A percentile compares a stretch with the other conserved stretches of the same genome.
phyloP scores from a whole-genome alignment of 1,140 invertebrate species.

The Charaxes varanes region DNA sequence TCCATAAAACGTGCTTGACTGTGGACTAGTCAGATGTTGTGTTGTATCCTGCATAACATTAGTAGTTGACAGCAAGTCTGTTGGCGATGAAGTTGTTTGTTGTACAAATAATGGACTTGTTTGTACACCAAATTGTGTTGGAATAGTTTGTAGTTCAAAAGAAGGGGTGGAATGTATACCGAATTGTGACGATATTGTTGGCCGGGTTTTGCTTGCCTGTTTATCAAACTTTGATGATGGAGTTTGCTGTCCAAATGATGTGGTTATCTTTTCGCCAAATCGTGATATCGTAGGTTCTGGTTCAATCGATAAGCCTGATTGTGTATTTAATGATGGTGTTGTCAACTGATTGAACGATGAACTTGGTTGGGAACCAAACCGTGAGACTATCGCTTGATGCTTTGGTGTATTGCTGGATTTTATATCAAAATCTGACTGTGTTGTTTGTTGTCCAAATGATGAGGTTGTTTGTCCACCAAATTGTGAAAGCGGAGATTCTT shows the following conservation, averaged over 20 bases:
- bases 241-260: conserved; percentile 8
- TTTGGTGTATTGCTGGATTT: too few species aligned
- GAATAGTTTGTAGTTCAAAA: conserved; percentile 8
- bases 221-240: not conserved
- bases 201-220: too few species aligned
- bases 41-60: too few species aligned
- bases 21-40: not conserved
- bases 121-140: conserved; percentile 1
- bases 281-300: conserved; percentile 1
- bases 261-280: not conserved
- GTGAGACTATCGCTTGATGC: conserved; percentile 2
- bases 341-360: conserved; percentile 4
- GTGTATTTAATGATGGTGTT: too few species aligned
- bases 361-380: not conserved
- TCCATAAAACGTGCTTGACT: not conserved
- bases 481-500: not conserved
- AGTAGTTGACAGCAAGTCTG: too few species aligned
- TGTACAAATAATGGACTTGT: conserved; percentile 5
- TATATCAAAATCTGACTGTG: too few species aligned
- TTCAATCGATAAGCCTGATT: not conserved
- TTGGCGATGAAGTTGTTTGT: conserved; percentile 3
- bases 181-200: too few species aligned
- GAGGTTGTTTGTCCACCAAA: conserved; percentile 2
- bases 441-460: conserved; percentile 9
- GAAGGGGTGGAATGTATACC: not conserved